Evolutionary conservation across 2,113 vertebrate species (phyloP).

Genomic region (human): DNA sequence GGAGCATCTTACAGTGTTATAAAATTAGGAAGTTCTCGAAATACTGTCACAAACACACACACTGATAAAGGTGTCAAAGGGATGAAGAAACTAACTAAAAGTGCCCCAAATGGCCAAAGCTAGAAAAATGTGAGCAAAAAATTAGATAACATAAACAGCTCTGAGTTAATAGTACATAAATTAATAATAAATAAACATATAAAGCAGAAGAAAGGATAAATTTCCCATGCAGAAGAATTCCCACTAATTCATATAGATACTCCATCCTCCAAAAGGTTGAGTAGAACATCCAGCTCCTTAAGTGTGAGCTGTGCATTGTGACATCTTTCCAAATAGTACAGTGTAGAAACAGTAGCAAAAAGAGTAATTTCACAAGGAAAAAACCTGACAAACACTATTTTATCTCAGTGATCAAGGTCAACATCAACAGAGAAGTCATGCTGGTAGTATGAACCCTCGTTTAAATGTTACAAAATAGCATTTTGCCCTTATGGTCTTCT

Average conservation of each 20-base stretch:
- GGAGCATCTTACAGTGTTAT: neutral
- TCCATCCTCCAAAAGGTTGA: neutral
- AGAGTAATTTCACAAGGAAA: neutral
- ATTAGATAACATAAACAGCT: neutral
- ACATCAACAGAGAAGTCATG: neutral
- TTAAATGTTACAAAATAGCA: neutral
- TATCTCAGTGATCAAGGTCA: neutral
- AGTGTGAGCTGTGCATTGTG: neutral
- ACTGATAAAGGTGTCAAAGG: neutral
- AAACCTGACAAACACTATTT: neutral
- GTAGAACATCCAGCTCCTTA: neutral
- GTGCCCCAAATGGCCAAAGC: neutral
- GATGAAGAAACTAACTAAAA: neutral
- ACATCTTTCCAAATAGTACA: neutral
- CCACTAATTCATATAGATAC: neutral
- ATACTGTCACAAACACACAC: neutral
- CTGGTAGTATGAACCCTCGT: neutral
- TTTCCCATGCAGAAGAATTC: neutral
- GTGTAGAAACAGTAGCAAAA: neutral
- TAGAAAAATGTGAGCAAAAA: neutral
- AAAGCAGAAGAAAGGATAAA: neutral
- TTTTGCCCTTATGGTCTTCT: neutral
- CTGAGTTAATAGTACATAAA: neutral
- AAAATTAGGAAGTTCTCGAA: neutral
- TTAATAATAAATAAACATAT: neutral